Percentiles rank a stretch among this genome's conserved stretches.
Conservation (phyloP, 2,797 vertebrate genomes). For the Microctenopoma lineatum region DNA sequence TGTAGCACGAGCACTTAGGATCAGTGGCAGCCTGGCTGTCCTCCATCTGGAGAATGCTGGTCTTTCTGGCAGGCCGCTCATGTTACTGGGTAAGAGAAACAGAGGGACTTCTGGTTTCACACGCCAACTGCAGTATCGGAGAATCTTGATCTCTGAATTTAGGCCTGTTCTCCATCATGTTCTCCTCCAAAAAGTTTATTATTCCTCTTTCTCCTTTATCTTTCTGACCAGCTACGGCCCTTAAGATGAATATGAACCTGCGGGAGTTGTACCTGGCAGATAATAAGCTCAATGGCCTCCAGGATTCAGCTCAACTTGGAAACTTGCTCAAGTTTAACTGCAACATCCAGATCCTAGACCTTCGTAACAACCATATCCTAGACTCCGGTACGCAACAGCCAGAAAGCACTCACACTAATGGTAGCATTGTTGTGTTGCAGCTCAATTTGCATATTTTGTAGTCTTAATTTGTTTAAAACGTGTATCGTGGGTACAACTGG, state of each 20-base stretch:
- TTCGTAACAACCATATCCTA: constrained; percentile 94
- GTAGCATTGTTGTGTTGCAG: neutral
- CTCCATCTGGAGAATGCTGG: constrained; percentile 93
- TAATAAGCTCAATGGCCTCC: constrained; percentile 93
- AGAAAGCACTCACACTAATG: neutral
- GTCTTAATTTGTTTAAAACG: neutral
- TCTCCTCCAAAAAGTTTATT: neutral
- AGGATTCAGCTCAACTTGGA: constrained; percentile 94
- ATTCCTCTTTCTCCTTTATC: constrained; percentile 15
- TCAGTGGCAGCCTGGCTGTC: constrained; percentile 91
- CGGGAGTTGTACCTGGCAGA: constrained; percentile 94
- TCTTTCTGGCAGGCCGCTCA: constrained; percentile 91
- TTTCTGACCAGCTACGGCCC: constrained; percentile 85
- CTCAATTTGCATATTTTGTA: constrained; percentile 1
- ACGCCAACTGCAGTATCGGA: neutral
- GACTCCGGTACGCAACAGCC: constrained; percentile 87
- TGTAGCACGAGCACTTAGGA: constrained; percentile 92
- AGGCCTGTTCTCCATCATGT: neutral
- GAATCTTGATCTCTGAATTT: neutral
- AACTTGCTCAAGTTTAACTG: constrained; percentile 96
- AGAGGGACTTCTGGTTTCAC: constrained; percentile 4
- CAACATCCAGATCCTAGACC: constrained; percentile 93
- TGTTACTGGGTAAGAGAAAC: constrained; percentile 89
- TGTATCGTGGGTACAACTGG: neutral
- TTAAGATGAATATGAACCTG: constrained; percentile 97